Percentiles rank a stretch among this genome's conserved stretches.
These are phyloP conservation scores for Alloscopus bannaensis DNA, from an alignment of 2,888 invertebrate species.

Conservation along the genomic window DNA sequence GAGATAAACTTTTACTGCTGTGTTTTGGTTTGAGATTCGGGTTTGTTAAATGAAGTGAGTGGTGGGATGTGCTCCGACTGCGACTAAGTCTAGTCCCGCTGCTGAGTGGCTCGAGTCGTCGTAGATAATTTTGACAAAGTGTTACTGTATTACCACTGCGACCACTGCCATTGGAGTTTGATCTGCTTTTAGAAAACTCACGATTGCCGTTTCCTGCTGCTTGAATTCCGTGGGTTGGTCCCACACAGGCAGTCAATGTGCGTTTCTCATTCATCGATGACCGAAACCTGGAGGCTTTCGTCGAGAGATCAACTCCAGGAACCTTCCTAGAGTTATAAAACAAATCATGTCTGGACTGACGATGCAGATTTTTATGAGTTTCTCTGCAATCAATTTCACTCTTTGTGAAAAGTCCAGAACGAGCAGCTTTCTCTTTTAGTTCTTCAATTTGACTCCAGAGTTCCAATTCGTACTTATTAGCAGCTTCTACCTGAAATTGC, in stretches of 20 bases:
- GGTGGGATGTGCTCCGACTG: slow-evolving; percentile 39
- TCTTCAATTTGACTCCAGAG: slow-evolving; percentile 49
- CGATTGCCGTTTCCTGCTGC: no score
- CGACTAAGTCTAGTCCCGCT: no score
- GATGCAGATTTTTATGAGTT: slow-evolving; percentile 14
- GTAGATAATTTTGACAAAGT: no score
- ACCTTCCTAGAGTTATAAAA: slow-evolving; percentile 18
- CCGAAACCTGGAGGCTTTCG: neutral
- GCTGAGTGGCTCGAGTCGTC: no score
- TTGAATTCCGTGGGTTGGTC: neutral
- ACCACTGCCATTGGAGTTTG: slow-evolving; percentile 53
- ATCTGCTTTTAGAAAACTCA: no score
- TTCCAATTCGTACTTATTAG: slow-evolving; percentile 54
- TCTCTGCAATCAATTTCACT: slow-evolving; percentile 3
- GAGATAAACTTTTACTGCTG: slow-evolving; percentile 49
- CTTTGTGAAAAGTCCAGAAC: slow-evolving; percentile 25
- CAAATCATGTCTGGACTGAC: slow-evolving; percentile 41
- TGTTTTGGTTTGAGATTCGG: no score
- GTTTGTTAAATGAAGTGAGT: no score
- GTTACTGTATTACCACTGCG: no score
- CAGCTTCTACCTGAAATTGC: slow-evolving; percentile 39
- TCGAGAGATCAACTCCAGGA: neutral
- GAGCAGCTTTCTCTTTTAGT: slow-evolving; percentile 43
- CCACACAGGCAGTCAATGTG: no score
- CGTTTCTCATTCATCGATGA: no score